Percentiles rank a stretch among this genome's conserved stretches.
Evolutionary conservation across 2,113 vertebrate genomes (phyloP).

Genomic region (Pyrgilauda ruficollis): DNA sequence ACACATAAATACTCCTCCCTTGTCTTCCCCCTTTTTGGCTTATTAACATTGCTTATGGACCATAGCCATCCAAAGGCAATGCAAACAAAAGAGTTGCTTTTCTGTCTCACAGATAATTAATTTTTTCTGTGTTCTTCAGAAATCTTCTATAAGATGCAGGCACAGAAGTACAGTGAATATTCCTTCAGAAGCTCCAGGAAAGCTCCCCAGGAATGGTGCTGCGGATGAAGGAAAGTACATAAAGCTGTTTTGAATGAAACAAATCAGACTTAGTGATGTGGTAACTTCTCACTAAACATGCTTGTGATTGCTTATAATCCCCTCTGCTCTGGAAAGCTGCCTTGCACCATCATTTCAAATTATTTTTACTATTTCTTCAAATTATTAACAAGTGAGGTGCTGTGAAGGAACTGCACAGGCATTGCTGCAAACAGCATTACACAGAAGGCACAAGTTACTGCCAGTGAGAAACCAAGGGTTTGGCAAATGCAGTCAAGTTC

Average conservation of each 20-base stretch:
- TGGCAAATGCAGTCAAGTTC: background rate
- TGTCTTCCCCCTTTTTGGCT: background rate
- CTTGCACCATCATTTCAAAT: background rate
- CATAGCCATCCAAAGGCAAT: background rate
- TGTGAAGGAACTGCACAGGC: background rate
- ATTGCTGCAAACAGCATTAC: background rate
- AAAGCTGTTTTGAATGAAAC: background rate
- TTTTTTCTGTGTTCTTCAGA: background rate
- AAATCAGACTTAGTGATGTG: background rate
- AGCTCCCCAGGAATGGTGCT: background rate
- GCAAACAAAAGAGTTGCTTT: background rate
- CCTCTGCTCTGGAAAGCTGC: background rate
- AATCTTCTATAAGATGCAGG: background rate
- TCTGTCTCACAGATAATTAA: background rate
- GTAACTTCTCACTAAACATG: background rate
- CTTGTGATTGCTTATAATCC: background rate
- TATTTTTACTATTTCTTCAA: background rate
- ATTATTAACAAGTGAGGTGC: background rate
- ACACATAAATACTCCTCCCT: rapidly evolving
- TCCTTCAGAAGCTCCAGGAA: background rate
- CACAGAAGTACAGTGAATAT: rapidly evolving
- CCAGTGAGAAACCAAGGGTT: background rate
- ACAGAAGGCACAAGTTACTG: background rate
- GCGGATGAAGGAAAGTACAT: background rate
- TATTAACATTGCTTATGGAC: rapidly evolving